Percentiles rank a stretch among this genome's conserved stretches.
phyloP scores from a whole-genome alignment of 2,113 vertebrate species.

The Mirza zaza region DNA sequence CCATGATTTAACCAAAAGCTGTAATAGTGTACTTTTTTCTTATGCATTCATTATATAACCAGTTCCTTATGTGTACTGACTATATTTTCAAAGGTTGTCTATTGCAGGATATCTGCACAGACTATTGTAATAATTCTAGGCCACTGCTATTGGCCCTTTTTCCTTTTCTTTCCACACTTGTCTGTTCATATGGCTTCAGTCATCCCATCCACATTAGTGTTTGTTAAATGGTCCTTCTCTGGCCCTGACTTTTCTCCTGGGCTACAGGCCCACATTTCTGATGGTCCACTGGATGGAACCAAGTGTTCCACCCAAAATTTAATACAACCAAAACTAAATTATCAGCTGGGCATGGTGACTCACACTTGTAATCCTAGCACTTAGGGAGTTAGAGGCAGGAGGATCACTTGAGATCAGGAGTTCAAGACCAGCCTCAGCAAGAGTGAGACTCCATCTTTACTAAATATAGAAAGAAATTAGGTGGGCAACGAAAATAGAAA shows the following conservation, averaged over 20 bases:
- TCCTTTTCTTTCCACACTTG: not conserved
- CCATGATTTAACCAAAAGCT: slow-evolving; percentile 23
- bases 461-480: no score
- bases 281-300: not conserved
- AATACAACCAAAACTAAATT: not conserved
- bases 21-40: not conserved
- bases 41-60: not conserved
- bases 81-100: slow-evolving; percentile 8
- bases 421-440: no score
- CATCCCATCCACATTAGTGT: not conserved
- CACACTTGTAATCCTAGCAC: no score
- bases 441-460: no score
- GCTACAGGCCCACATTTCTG: slow-evolving; percentile 28
- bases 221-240: not conserved
- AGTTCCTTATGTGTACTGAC: not conserved
- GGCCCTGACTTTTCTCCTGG: not conserved
- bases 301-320: not conserved
- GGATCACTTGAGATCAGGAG: no score
- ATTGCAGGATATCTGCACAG: not conserved
- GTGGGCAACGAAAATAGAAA: no score
- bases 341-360: not conserved
- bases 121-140: not conserved
- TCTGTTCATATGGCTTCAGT: not conserved
- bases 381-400: no score
- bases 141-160: not conserved